Evolutionary conservation across 2,797 vertebrate genomes (phyloP).

Genomic region (Helicolenus hilgendorfi): DNA sequence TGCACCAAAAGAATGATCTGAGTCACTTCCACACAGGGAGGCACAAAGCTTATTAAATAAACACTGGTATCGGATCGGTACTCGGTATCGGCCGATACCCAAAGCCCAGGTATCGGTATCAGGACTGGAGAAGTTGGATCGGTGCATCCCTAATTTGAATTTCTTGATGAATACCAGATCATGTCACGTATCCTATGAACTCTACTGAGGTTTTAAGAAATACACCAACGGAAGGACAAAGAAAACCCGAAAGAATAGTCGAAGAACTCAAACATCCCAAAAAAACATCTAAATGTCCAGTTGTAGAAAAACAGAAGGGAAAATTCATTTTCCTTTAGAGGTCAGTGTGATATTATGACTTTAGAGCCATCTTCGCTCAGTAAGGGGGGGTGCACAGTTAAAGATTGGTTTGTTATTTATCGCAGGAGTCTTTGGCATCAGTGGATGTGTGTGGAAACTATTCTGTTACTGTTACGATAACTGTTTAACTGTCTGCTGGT

Average conservation of each 20-base stretch:
- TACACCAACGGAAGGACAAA: conserved; percentile 33
- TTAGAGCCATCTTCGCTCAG: conserved; percentile 37
- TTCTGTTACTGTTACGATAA: conserved; percentile 30
- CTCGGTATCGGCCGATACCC: too few species aligned
- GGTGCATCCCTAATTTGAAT: too few species aligned
- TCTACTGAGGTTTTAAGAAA: conserved; percentile 4
- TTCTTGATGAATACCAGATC: conserved; percentile 60
- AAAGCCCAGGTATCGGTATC: too few species aligned
- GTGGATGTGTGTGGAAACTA: conserved; percentile 11
- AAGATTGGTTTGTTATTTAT: conserved; percentile 21
- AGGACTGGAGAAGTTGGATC: too few species aligned
- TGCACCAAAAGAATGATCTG: too few species aligned
- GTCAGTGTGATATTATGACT: conserved; percentile 61
- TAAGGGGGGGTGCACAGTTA: conserved; percentile 18
- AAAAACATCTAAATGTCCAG: conserved; percentile 56
- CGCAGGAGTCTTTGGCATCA: conserved; percentile 44
- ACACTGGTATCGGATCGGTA: too few species aligned
- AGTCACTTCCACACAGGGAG: too few species aligned
- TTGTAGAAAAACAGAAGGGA: conserved; percentile 57
- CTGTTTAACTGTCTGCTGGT: conserved; percentile 58
- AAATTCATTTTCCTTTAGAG: conserved; percentile 61
- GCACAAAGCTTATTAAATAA: too few species aligned
- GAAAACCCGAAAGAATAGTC: conserved; percentile 55
- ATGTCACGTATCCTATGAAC: conserved; percentile 45
- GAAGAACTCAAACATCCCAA: conserved; percentile 54